These are phyloP conservation scores for Achroia grisella DNA, from an alignment of 1,140 invertebrate genomes.

Conservation along the genomic window DNA sequence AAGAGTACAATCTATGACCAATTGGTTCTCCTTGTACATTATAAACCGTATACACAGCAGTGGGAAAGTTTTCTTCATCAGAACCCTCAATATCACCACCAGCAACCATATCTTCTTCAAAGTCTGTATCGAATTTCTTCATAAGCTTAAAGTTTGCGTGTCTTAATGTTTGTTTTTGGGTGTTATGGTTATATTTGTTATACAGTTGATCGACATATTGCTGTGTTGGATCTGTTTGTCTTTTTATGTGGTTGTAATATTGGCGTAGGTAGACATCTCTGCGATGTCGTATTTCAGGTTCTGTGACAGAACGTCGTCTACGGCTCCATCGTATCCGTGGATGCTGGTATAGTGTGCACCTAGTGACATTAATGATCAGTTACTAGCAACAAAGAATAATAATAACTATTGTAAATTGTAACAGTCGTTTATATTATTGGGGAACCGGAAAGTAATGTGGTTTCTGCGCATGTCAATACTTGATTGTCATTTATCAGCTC, in stretches of 20 bases:
- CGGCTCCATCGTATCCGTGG: conserved; percentile 86
- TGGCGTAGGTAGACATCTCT: conserved; percentile 69
- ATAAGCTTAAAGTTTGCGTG: conserved; percentile 64
- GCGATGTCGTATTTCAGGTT: conserved; percentile 64
- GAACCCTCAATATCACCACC: conserved; percentile 16
- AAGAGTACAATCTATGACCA: conserved; percentile 61
- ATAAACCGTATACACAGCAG: conserved; percentile 62
- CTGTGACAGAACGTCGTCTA: conserved; percentile 75
- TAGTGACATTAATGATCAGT: conserved; percentile 17
- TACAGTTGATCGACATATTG: conserved; percentile 52
- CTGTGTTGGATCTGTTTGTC: conserved; percentile 38
- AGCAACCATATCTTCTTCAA: conserved; percentile 37
- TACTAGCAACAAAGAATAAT: too few relatives aligned
- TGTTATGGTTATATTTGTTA: conserved; percentile 57
- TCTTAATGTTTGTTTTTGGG: conserved; percentile 52
- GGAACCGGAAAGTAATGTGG: too few relatives aligned
- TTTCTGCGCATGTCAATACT: too few relatives aligned
- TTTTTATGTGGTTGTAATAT: conserved; percentile 58
- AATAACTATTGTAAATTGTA: too few relatives aligned
- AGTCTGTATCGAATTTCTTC: conserved; percentile 58
- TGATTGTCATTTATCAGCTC: too few relatives aligned
- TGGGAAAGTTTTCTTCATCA: conserved; percentile 52
- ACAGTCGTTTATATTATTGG: too few relatives aligned
- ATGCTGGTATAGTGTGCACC: conserved; percentile 87
- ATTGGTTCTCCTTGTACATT: conserved; percentile 64